These are phyloP conservation scores for Campylomormyrus tamandua DNA, from an alignment of 2,113 vertebrate species.

Conservation along the genomic window DNA sequence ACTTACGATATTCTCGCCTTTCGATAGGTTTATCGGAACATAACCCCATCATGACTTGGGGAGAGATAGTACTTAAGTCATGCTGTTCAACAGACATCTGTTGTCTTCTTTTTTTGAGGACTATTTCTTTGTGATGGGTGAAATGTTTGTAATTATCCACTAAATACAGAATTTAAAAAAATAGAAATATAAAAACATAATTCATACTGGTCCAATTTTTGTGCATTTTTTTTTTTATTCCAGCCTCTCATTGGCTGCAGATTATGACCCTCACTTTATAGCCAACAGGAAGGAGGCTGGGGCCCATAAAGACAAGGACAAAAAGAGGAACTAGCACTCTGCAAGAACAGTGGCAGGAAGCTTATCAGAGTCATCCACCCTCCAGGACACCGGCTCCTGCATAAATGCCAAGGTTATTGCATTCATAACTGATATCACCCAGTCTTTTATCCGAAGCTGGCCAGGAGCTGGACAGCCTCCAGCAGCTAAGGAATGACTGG, in stretches of 20 bases:
- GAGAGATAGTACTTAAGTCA: too few relatives aligned
- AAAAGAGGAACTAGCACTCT: background rate
- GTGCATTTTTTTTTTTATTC: background rate
- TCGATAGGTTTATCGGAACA: too few relatives aligned
- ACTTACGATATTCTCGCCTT: too few relatives aligned
- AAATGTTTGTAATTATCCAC: too few relatives aligned
- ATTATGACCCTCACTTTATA: background rate
- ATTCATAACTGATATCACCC: background rate
- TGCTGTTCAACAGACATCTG: too few relatives aligned
- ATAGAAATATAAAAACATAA: background rate
- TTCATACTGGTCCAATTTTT: background rate
- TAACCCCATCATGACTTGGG: too few relatives aligned
- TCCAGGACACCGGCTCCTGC: background rate
- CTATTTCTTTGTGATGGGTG: too few relatives aligned
- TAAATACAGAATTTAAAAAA: too few relatives aligned
- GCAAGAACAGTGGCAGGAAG: background rate
- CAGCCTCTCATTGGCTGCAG: background rate
- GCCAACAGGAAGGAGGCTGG: background rate
- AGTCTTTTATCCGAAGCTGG: background rate
- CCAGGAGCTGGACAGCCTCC: background rate
- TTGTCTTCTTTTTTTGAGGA: too few relatives aligned
- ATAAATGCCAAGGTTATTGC: background rate
- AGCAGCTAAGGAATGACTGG: background rate
- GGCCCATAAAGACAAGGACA: background rate
- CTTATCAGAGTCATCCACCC: background rate